Conservation (phyloP, 2,888 invertebrate genomes). For the Volucella bombylans region DNA sequence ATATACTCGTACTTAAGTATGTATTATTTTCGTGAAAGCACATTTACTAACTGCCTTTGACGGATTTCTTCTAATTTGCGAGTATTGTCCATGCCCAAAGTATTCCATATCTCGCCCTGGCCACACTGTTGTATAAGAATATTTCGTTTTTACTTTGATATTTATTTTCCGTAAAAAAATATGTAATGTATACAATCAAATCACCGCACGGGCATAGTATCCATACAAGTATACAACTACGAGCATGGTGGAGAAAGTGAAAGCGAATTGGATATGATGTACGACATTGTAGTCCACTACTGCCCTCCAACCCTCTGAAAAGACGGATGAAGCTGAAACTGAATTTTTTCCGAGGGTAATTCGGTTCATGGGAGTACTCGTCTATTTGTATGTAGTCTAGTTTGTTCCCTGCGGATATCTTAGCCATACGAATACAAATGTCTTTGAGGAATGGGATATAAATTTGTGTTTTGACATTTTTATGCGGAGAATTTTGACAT, state of each 20-base stretch:
- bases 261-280: conserved; percentile 56
- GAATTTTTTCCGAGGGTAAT: conserved; percentile 57
- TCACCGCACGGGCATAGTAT: conserved; percentile 41
- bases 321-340: not conserved
- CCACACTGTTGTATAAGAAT: too few species aligned
- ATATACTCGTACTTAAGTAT: too few species aligned
- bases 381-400: conserved; percentile 7
- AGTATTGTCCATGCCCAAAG: too few species aligned
- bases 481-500: conserved; percentile 70
- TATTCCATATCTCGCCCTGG: too few species aligned
- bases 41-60: too few species aligned
- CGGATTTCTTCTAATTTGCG: too few species aligned
- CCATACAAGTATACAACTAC: conserved; percentile 5
- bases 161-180: conserved; percentile 45
- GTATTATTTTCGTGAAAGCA: too few species aligned
- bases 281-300: conserved; percentile 39
- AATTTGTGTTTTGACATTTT: conserved; percentile 72
- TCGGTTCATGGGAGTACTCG: conserved; percentile 52
- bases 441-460: conserved; percentile 59
- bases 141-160: conserved; percentile 32
- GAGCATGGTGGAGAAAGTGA: conserved; percentile 44
- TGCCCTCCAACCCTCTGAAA: conserved; percentile 55
- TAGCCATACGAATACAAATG: conserved; percentile 60
- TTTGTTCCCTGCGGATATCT: conserved; percentile 62
- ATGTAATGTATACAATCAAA: conserved; percentile 60